phyloP scores from a whole-genome alignment of 2,113 vertebrate genomes.

The Ptilorrhoa leucosticta region DNA sequence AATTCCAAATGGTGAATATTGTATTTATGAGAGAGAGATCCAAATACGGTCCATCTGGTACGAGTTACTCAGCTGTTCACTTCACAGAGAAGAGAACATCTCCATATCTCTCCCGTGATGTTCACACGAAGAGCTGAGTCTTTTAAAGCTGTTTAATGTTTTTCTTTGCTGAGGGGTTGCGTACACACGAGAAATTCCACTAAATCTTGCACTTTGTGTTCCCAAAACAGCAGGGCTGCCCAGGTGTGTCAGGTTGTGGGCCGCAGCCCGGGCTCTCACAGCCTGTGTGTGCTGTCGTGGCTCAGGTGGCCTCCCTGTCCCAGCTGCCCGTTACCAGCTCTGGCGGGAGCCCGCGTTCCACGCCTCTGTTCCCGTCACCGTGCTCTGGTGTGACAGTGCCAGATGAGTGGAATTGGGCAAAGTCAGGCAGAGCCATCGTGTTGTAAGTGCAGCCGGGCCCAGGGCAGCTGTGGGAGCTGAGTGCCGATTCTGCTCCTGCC shows the following conservation, averaged over 20 bases:
- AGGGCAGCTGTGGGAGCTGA: background rate
- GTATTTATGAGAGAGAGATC: background rate
- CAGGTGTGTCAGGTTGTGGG: fast-evolving
- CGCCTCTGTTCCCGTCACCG: fast-evolving
- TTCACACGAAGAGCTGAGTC: background rate
- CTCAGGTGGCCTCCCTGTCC: background rate
- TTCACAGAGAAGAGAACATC: conserved; percentile 1
- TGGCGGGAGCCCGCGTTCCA: fast-evolving
- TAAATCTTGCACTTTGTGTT: fast-evolving
- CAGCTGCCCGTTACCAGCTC: fast-evolving
- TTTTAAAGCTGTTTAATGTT: background rate
- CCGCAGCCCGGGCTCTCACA: fast-evolving
- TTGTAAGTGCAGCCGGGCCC: fast-evolving
- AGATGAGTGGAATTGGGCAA: fast-evolving
- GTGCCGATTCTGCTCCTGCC: background rate
- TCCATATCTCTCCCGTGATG: background rate
- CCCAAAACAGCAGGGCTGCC: fast-evolving
- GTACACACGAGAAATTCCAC: background rate
- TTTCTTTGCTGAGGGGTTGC: background rate
- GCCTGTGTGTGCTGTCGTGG: fast-evolving
- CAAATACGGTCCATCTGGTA: conserved; percentile 19
- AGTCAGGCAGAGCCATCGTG: fast-evolving
- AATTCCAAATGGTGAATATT: conserved; percentile 1
- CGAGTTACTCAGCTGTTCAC: conserved; percentile 38
- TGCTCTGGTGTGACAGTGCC: fast-evolving